phyloP scores from a whole-genome alignment of 92 coral and sea anemone genomes.

The Siderastrea radians region DNA sequence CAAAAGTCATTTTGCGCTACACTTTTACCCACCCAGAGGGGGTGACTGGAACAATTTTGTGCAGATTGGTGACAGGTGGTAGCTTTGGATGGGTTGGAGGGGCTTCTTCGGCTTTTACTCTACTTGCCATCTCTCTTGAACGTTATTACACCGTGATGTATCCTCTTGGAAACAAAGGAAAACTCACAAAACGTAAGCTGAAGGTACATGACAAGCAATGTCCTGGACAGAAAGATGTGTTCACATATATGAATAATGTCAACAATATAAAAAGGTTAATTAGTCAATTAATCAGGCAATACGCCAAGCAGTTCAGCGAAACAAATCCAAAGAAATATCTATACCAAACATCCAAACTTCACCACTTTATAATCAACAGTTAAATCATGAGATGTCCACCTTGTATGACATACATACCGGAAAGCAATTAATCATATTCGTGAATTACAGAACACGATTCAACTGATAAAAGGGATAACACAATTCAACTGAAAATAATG shows the following conservation, averaged over 20 bases:
- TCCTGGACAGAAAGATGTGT: neutral
- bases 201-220: neutral
- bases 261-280: neutral
- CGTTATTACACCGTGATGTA: slow-evolving; percentile 13
- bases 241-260: no score
- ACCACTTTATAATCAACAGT: no score
- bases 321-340: no score
- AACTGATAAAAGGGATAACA: no score
- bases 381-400: no score
- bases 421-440: no score
- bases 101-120: slow-evolving; percentile 17
- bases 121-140: slow-evolving; percentile 21
- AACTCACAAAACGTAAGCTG: neutral
- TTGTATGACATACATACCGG: no score
- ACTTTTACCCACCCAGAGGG: slow-evolving; percentile 28
- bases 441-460: no score
- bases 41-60: neutral
- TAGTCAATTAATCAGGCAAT: no score
- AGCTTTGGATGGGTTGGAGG: slow-evolving; percentile 30
- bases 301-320: no score
- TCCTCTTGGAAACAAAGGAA: neutral
- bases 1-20: neutral
- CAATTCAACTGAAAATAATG: no score
- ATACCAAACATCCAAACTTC: no score
- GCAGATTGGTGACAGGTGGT: slow-evolving; percentile 9